These are phyloP conservation scores for Philereme transversata DNA, from an alignment of 2,888 invertebrate genomes.

Conservation along the genomic window DNA sequence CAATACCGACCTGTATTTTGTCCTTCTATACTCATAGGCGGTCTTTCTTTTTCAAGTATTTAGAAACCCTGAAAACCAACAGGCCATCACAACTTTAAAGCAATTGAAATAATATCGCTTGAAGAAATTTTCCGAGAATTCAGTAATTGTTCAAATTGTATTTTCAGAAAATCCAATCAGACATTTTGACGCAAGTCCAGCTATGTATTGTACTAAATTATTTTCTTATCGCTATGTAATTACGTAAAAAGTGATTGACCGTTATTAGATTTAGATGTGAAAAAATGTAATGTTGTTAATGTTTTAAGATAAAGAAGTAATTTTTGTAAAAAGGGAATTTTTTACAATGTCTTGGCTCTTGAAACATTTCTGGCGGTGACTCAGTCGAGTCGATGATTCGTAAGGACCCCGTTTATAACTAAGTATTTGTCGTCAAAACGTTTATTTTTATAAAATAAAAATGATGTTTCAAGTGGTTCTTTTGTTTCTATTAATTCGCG, in stretches of 20 bases:
- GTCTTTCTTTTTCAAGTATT: not conserved
- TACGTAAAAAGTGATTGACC: slow-evolving; percentile 78
- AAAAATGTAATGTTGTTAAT: slow-evolving; percentile 84
- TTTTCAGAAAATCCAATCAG: slow-evolving; percentile 12
- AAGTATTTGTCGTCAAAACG: slow-evolving; percentile 82
- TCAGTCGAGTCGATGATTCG: slow-evolving; percentile 71
- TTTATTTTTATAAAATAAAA: slow-evolving; percentile 85
- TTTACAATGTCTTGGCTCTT: slow-evolving; percentile 89
- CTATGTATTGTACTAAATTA: slow-evolving; percentile 52
- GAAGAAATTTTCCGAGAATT: not conserved
- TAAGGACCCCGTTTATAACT: slow-evolving; percentile 83
- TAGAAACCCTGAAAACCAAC: too few species aligned
- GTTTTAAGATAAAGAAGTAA: slow-evolving; percentile 86
- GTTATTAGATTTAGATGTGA: slow-evolving; percentile 83
- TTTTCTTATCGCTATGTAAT: slow-evolving; percentile 76
- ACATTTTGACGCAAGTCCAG: slow-evolving; percentile 18
- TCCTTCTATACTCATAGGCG: slow-evolving; percentile 3
- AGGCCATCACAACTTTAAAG: too few species aligned
- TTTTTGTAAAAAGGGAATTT: slow-evolving; percentile 88
- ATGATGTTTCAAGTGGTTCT: slow-evolving; percentile 73
- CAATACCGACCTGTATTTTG: not conserved
- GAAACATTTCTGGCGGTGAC: slow-evolving; percentile 85
- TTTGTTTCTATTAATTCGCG: slow-evolving; percentile 29
- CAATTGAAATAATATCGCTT: not conserved
- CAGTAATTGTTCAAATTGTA: not conserved